Base-by-base conservation (phyloP, 2,888 invertebrate species). In the Plagodis dolabraria region DNA sequence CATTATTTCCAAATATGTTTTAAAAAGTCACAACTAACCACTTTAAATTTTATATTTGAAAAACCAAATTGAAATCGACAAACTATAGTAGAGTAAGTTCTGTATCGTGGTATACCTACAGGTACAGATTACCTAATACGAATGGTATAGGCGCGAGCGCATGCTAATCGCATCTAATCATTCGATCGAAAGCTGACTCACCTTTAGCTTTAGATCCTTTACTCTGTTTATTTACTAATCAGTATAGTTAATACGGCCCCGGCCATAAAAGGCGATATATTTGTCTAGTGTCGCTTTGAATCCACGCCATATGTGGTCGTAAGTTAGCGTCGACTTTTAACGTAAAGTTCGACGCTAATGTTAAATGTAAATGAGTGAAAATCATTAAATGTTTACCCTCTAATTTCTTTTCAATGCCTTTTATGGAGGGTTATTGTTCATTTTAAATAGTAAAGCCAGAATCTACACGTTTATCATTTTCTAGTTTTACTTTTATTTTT, bases 131-230 rank as follows among this genome's bases (percentile, higher is more conserved):
- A 22, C 22, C 22, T 22, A 22, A 22, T 22, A 22, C 22, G 22
- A 22, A 22, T 22, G 22, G 36, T 77, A 81, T 50, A 60, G 60
- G 83, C 79, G 76, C 78, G 68, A 75, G 82, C 86, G 84, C 86
- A 90, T 88, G 87, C 87, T 92, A 91, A 92, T 91, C 89, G 89
- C 77, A 72, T 83, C 86, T 91, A 91, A 92, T 90, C 90, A 90
- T 80, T 80, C 86, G 87, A 91, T 91, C 89, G 86, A 82, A 83
- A 83, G 82, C 89, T 91, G 90, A 92, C 89, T 90, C 91, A 91
- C 85, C 86, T 82, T 74, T 80, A 80, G 48, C 64, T 61, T 76
- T 71, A 43, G 56, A 85, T 87, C 80, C 84, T 84, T 81, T 85
- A 82, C 80, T 76, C 82, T 87, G 86, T 91, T 91, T 90, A 89